Conservation (phyloP, 2,888 invertebrate species). For the Tuta absoluta region DNA sequence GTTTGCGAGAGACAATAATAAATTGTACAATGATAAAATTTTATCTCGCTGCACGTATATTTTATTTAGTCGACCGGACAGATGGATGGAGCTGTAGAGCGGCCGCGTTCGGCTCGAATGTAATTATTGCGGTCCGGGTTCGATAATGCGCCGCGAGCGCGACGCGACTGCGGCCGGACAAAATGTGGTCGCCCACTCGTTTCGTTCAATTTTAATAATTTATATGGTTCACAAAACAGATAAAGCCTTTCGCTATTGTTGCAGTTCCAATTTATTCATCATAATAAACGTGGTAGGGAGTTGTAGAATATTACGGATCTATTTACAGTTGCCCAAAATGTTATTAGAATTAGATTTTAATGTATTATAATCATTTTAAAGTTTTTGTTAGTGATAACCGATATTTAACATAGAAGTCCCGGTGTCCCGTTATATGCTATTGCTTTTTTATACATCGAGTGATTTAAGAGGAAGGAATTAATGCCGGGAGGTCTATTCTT, state of each 20-base stretch:
- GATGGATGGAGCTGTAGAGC: conserved; percentile 58
- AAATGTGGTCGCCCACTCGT: conserved; percentile 71
- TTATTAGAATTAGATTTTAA: too few relatives aligned
- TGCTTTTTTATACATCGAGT: too few relatives aligned
- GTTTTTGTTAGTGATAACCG: too few relatives aligned
- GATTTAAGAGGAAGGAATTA: too few relatives aligned
- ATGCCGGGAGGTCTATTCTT: too few relatives aligned
- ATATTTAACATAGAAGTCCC: too few relatives aligned
- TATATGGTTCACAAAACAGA: conserved; percentile 64
- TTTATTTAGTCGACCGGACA: conserved; percentile 71
- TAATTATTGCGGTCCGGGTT: conserved; percentile 79
- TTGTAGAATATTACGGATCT: too few relatives aligned
- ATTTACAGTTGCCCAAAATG: too few relatives aligned
- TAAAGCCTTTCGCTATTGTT: conserved; percentile 67
- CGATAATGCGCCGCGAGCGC: conserved; percentile 73
- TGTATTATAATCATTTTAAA: too few relatives aligned
- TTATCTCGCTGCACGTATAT: conserved; percentile 57
- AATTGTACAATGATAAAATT: conserved; percentile 64
- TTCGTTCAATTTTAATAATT: conserved; percentile 74
- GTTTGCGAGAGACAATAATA: conserved; percentile 56
- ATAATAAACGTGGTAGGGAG: not conserved
- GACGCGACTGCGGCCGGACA: conserved; percentile 57
- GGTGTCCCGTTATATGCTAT: too few relatives aligned
- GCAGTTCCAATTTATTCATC: conserved; percentile 42
- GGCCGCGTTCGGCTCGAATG: conserved; percentile 72